Percentiles rank a stretch among this genome's conserved stretches.
Evolutionary conservation across 1,140 invertebrate genomes (phyloP).

Genomic region (Trissolcus basalis): DNA sequence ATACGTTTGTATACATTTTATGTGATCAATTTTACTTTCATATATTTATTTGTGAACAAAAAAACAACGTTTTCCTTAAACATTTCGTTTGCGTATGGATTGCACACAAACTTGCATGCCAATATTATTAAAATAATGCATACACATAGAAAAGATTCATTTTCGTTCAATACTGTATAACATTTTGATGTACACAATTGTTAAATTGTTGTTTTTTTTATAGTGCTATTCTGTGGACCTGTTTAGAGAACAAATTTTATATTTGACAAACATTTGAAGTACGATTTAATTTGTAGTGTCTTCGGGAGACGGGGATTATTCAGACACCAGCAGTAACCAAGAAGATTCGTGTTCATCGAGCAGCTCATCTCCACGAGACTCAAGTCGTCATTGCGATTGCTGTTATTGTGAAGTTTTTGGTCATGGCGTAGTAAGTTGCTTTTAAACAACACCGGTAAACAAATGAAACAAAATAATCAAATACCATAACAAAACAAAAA

Average conservation of each 20-base stretch:
- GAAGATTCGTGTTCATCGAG: slow-evolving; percentile 79
- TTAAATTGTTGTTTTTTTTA: too few species aligned
- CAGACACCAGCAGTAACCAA: slow-evolving; percentile 75
- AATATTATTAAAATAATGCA: too few species aligned
- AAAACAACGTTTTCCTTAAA: not conserved
- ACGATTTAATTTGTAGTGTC: slow-evolving; percentile 59
- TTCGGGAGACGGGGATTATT: slow-evolving; percentile 71
- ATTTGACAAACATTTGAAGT: too few species aligned
- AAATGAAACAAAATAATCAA: not conserved
- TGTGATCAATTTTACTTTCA: too few species aligned
- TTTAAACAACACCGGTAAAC: not conserved
- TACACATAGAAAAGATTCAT: too few species aligned
- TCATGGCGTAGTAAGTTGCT: slow-evolving; percentile 79
- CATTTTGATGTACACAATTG: too few species aligned
- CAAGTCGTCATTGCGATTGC: slow-evolving; percentile 81
- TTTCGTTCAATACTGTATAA: too few species aligned
- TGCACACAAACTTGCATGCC: too few species aligned
- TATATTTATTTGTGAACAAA: too few species aligned
- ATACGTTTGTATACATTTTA: slow-evolving; percentile 7
- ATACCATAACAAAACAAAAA: not conserved
- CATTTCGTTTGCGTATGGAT: too few species aligned
- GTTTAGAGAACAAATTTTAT: too few species aligned
- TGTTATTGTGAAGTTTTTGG: slow-evolving; percentile 86
- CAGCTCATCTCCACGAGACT: slow-evolving; percentile 76
- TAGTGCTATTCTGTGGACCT: too few species aligned